Conservation (phyloP, 2,113 vertebrate species). For the Crotalus tigris region DNA sequence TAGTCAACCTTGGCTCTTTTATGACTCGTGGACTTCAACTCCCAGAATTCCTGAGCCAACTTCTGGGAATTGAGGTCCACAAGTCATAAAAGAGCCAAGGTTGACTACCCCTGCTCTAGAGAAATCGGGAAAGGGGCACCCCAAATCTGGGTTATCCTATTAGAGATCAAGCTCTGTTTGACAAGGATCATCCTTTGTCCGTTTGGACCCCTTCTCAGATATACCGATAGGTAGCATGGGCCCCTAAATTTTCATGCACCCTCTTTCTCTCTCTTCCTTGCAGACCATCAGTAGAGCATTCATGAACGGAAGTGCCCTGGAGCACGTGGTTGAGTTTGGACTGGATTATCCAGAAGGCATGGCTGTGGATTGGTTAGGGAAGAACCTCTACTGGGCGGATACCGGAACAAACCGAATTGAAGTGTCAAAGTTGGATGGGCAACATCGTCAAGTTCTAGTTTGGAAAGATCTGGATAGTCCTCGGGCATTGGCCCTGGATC, state of each 20-base stretch:
- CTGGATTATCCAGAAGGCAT: slow-evolving; percentile 97
- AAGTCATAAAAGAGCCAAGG: too few species aligned
- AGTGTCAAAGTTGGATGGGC: slow-evolving; percentile 91
- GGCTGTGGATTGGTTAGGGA: slow-evolving; percentile 97
- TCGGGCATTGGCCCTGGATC: slow-evolving; percentile 87
- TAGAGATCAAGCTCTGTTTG: neutral
- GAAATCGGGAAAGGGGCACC: neutral
- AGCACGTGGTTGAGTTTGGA: slow-evolving; percentile 93
- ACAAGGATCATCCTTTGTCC: slow-evolving; percentile 17
- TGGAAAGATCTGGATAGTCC: slow-evolving; percentile 98
- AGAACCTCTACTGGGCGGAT: slow-evolving; percentile 97
- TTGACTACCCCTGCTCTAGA: too few species aligned
- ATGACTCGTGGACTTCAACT: too few species aligned
- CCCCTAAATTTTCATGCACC: slow-evolving; percentile 43
- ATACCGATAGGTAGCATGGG: neutral
- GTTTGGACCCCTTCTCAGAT: neutral
- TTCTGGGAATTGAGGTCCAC: too few species aligned
- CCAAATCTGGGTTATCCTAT: neutral
- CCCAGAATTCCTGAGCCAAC: too few species aligned
- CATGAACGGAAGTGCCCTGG: slow-evolving; percentile 94
- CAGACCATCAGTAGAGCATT: slow-evolving; percentile 97
- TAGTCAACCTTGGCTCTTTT: too few species aligned
- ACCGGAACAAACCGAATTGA: slow-evolving; percentile 95
- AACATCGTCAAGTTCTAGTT: slow-evolving; percentile 92
- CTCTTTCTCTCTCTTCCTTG: slow-evolving; percentile 15